phyloP scores from a whole-genome alignment of 1,140 invertebrate genomes.

The Drosophila bifasciata region DNA sequence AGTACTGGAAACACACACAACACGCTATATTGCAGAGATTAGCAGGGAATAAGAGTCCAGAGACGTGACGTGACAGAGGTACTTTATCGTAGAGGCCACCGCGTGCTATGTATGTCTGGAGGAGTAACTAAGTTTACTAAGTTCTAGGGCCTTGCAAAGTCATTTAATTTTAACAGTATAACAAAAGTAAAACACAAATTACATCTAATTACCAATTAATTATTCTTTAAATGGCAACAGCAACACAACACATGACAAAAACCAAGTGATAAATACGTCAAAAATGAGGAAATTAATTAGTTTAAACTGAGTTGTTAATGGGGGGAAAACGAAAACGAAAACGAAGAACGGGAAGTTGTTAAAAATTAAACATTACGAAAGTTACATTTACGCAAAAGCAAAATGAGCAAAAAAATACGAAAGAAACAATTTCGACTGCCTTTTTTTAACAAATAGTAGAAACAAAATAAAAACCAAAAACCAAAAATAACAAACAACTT shows the following conservation, averaged over 20 bases:
- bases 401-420: conserved; percentile 57
- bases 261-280: conserved; percentile 64
- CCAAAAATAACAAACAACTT: conserved; percentile 41
- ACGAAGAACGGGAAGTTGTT: conserved; percentile 48
- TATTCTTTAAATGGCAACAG: conserved; percentile 46
- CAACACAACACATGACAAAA: conserved; percentile 48
- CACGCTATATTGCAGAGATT: conserved; percentile 48
- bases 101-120: conserved; percentile 15
- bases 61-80: conserved; percentile 17
- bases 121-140: conserved; percentile 55
- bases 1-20: conserved; percentile 27
- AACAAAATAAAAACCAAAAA: conserved; percentile 28
- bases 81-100: conserved; percentile 32
- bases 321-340: conserved; percentile 24
- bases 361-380: conserved; percentile 56
- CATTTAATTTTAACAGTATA: conserved; percentile 66
- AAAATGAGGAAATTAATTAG: conserved; percentile 52
- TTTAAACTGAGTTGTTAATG: conserved; percentile 64
- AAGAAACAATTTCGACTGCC: conserved; percentile 77
- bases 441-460: conserved; percentile 67
- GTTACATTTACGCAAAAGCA: conserved; percentile 49
- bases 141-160: conserved; percentile 63
- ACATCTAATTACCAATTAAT: conserved; percentile 67
- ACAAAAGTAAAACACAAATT: conserved; percentile 81
- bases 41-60: conserved; percentile 29